Evolutionary conservation across 2,113 vertebrate genomes (phyloP).

Genomic region (Megaleporinus macrocephalus): DNA sequence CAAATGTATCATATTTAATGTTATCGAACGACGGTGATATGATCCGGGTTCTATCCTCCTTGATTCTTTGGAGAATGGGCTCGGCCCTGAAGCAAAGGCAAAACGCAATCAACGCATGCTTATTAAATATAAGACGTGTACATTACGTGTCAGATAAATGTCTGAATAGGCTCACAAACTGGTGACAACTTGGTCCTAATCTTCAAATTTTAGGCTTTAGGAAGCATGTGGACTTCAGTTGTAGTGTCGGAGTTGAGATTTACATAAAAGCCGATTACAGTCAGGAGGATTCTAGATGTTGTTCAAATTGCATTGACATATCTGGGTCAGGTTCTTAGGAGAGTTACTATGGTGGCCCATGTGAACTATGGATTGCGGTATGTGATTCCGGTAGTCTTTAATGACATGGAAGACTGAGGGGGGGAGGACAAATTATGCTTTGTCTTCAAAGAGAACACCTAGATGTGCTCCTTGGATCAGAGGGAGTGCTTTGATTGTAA

Average conservation of each 20-base stretch:
- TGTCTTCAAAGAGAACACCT: conserved; percentile 36
- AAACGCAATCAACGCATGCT: not conserved
- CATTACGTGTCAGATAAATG: not conserved
- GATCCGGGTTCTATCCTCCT: conserved; percentile 92
- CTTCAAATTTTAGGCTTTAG: conserved; percentile 11
- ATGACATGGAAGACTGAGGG: not conserved
- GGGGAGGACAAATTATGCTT: conserved; percentile 12
- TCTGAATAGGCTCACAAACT: conserved; percentile 11
- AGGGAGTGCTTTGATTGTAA: conserved; percentile 9
- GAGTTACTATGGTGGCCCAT: conserved; percentile 24
- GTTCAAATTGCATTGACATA: conserved; percentile 60
- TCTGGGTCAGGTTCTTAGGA: conserved; percentile 57
- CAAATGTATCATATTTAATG: conserved; percentile 98
- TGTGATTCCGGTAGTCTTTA: conserved; percentile 11
- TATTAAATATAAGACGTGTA: not conserved
- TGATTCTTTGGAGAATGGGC: conserved; percentile 91
- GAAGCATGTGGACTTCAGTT: conserved; percentile 19
- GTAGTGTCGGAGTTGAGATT: conserved; percentile 32
- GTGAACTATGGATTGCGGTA: conserved; percentile 20
- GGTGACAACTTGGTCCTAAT: conserved; percentile 11
- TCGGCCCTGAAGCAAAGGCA: conserved; percentile 85
- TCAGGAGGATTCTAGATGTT: conserved; percentile 46
- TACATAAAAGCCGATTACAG: conserved; percentile 52
- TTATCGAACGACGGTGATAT: conserved; percentile 98
- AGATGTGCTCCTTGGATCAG: conserved; percentile 26